phyloP scores from a whole-genome alignment of 2,888 invertebrate genomes.

The Mythimna albipuncta region DNA sequence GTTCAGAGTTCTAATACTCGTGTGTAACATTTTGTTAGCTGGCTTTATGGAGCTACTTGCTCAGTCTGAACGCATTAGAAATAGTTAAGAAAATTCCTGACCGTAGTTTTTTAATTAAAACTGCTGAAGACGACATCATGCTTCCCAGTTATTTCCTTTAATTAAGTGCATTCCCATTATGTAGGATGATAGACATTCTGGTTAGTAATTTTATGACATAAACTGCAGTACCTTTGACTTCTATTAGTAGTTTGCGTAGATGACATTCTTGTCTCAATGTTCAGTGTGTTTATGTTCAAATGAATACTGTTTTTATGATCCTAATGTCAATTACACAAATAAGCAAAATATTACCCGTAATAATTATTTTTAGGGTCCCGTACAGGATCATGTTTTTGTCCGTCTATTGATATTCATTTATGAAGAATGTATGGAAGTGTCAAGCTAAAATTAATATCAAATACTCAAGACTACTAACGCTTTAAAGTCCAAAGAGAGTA shows the following conservation, averaged over 20 bases:
- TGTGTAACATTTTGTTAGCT: slow-evolving; percentile 1
- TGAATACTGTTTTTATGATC: background rate
- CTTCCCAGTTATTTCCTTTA: slow-evolving; percentile 22
- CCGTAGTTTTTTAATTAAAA: slow-evolving; percentile 50
- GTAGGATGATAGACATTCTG: slow-evolving; percentile 25
- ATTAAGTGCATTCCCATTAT: slow-evolving; percentile 39
- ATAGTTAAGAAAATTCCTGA: slow-evolving; percentile 32
- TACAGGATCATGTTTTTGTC: too few species aligned
- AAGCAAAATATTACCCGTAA: too few species aligned
- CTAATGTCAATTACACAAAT: too few species aligned
- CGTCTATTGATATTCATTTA: too few species aligned
- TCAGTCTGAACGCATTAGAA: slow-evolving; percentile 2
- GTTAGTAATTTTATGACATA: slow-evolving; percentile 6
- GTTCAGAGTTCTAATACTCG: background rate
- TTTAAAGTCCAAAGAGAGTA: too few species aligned
- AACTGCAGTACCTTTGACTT: slow-evolving; percentile 16
- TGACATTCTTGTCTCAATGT: slow-evolving; percentile 1
- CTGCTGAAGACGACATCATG: slow-evolving; percentile 28
- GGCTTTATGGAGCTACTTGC: slow-evolving; percentile 7
- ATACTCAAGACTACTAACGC: too few species aligned
- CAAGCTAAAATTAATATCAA: too few species aligned
- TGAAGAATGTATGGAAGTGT: too few species aligned
- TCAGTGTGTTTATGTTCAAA: background rate
- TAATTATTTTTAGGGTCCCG: too few species aligned
- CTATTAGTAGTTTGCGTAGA: background rate